Evolutionary conservation across 2,888 invertebrate species (phyloP).

Genomic region (Netelia melanura): DNA sequence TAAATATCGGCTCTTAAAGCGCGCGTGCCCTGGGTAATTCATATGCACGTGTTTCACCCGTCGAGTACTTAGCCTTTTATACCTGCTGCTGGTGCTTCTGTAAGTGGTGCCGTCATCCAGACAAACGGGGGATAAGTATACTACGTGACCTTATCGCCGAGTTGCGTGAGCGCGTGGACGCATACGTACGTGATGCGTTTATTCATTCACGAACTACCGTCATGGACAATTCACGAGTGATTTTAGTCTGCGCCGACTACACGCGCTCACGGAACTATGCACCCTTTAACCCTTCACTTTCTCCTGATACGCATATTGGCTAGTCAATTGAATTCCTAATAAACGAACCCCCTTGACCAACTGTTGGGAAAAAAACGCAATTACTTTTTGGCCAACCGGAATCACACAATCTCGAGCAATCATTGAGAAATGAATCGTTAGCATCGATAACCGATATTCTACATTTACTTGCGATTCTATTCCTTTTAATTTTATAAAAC

Average conservation of each 20-base stretch:
- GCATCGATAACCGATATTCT: no score
- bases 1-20: neutral
- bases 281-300: no score
- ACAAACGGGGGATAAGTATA: constrained; percentile 41
- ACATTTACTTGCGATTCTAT: no score
- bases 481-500: no score
- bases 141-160: constrained; percentile 58
- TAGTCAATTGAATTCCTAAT: no score
- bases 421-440: no score
- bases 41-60: constrained; percentile 51
- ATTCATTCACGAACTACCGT: constrained; percentile 7
- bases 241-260: constrained; percentile 1
- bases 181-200: constrained; percentile 56
- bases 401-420: no score
- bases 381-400: no score
- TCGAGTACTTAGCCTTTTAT: constrained; percentile 44
- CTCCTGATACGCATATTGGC: no score
- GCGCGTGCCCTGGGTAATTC: constrained; percentile 58
- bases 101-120: constrained; percentile 54
- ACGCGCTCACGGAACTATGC: no score
- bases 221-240: neutral
- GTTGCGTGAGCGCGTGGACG: constrained; percentile 32
- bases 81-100: constrained; percentile 41
- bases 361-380: no score
- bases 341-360: no score